These are phyloP conservation scores for Aphelenchoides avenae DNA, from an alignment of 1,140 invertebrate species.

Conservation along the genomic window DNA sequence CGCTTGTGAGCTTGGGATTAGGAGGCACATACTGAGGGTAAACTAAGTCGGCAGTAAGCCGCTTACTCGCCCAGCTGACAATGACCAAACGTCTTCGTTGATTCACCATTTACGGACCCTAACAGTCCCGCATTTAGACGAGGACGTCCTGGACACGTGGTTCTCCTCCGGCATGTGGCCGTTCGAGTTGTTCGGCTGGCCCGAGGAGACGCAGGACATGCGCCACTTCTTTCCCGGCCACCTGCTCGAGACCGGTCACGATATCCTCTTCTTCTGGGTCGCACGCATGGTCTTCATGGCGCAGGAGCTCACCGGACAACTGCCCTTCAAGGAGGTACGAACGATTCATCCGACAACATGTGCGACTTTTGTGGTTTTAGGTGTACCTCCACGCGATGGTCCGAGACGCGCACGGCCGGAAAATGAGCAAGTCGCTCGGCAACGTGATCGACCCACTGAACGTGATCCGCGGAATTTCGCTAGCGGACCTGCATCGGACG, in stretches of 20 bases:
- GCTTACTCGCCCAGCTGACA: no score
- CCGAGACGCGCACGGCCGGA: constrained; percentile 91
- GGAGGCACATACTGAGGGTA: no score
- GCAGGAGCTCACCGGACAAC: constrained; percentile 74
- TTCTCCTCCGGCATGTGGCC: constrained; percentile 95
- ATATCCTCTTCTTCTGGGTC: constrained; percentile 99
- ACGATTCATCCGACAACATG: constrained; percentile 5
- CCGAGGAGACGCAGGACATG: constrained; percentile 68
- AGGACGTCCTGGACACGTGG: constrained; percentile 98
- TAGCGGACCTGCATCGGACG: constrained; percentile 73
- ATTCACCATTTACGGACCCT: no score
- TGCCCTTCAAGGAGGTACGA: constrained; percentile 73
- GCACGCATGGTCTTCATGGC: constrained; percentile 97
- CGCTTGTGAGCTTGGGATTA: no score
- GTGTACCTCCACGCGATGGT: constrained; percentile 96
- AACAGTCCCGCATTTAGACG: no score
- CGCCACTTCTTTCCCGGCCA: constrained; percentile 83
- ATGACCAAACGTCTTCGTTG: no score
- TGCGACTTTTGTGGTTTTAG: constrained; percentile 57
- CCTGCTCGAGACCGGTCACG: constrained; percentile 84
- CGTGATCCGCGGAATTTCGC: constrained; percentile 81
- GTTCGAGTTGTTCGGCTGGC: constrained; percentile 96
- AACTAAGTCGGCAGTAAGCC: no score
- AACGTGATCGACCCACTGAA: constrained; percentile 98
- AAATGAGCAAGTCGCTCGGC: constrained; percentile 98